Conservation (phyloP, 37 sponge, comb jelly and placozoan genomes). For the Oopsacas minuta region DNA sequence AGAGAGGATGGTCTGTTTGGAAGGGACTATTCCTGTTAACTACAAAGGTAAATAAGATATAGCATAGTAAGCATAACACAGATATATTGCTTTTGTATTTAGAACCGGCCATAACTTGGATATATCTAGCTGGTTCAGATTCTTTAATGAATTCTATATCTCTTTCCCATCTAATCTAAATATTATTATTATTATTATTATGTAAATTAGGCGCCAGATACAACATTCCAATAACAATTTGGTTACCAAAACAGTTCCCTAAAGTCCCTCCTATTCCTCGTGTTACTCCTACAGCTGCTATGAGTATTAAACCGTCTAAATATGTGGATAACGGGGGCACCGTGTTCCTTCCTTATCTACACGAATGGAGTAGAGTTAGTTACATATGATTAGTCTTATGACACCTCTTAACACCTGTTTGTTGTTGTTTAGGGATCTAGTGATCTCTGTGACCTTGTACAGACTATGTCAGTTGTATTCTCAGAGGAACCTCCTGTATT, state of each 20-base stretch:
- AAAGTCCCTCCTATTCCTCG: slow-evolving; percentile 46
- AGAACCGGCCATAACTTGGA: background rate
- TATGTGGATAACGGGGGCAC: slow-evolving; percentile 74
- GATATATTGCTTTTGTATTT: no score
- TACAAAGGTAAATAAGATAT: slow-evolving; percentile 33
- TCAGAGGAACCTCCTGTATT: slow-evolving; percentile 76
- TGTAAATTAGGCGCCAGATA: slow-evolving; percentile 70
- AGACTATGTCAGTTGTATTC: slow-evolving; percentile 72
- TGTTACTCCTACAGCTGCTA: slow-evolving; percentile 78
- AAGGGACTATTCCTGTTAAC: slow-evolving; percentile 73
- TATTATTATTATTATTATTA: background rate
- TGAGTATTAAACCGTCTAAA: slow-evolving; percentile 70
- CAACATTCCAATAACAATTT: slow-evolving; percentile 88
- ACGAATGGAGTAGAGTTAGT: slow-evolving; percentile 83
- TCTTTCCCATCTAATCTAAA: background rate
- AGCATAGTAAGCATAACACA: background rate
- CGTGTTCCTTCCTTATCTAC: slow-evolving; percentile 84
- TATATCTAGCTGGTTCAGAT: background rate
- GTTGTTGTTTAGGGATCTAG: slow-evolving; percentile 32
- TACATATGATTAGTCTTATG: background rate
- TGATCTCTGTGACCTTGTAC: slow-evolving; percentile 65
- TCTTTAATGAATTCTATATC: background rate
- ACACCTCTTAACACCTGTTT: background rate
- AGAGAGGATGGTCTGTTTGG: slow-evolving; percentile 39
- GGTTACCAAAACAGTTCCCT: slow-evolving; percentile 61